A percentile compares a stretch with the other conserved stretches of the same genome.
Conservation (phyloP, 2,888 invertebrate genomes). For the Drosophila quinaria region DNA sequence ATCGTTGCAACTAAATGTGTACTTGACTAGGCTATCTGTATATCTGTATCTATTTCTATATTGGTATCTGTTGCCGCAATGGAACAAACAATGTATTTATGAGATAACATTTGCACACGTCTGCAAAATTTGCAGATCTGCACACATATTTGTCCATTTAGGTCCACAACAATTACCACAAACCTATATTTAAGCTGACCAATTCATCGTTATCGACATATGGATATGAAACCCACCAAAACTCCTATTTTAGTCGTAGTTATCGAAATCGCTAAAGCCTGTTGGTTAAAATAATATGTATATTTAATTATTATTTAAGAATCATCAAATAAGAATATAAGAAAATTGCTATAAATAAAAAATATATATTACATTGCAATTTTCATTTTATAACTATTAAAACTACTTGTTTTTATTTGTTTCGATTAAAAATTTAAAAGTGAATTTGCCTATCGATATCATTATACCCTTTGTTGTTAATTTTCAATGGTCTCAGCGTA, state of each 20-base stretch:
- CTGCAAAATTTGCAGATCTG: not conserved
- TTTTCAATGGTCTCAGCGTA: no score
- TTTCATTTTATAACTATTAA: no score
- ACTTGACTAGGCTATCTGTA: slow-evolving; percentile 1
- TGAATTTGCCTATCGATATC: not conserved
- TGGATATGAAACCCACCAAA: no score
- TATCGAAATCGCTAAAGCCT: no score
- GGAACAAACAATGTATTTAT: slow-evolving; percentile 10
- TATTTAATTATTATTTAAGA: no score
- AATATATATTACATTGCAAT: no score
- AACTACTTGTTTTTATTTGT: not conserved
- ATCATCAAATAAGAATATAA: no score
- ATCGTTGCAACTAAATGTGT: not conserved
- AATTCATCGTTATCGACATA: not conserved
- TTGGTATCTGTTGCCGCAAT: slow-evolving; percentile 13
- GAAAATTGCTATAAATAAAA: no score
- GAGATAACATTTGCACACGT: slow-evolving; percentile 9
- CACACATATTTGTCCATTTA: not conserved
- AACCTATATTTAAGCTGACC: not conserved
- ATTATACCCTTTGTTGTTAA: no score
- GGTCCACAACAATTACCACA: not conserved
- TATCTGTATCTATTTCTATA: not conserved
- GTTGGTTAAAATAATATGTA: no score
- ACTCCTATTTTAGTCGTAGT: no score
- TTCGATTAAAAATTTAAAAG: not conserved